A percentile compares a stretch with the other conserved stretches of the same genome.
These are phyloP conservation scores for Neopipo cinnamomea DNA, from an alignment of 2,113 vertebrate genomes.

Conservation along the genomic window DNA sequence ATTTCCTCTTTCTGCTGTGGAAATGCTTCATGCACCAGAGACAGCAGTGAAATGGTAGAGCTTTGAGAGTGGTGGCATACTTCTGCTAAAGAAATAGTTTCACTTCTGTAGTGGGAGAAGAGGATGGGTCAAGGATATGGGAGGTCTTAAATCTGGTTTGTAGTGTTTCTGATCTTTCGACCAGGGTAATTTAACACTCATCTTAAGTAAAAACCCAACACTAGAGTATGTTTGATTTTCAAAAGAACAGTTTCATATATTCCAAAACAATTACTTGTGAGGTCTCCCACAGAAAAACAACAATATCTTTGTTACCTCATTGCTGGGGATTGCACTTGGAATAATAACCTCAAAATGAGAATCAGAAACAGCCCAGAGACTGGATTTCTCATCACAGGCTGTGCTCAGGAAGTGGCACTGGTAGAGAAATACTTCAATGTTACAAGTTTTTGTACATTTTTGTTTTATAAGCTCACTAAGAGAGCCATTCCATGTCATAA, in stretches of 20 bases:
- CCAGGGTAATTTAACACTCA: not conserved
- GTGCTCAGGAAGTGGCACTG: not conserved
- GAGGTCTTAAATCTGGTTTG: not conserved
- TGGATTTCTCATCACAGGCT: not conserved
- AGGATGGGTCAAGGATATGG: not conserved
- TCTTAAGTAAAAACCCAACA: not conserved
- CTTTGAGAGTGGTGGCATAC: not conserved
- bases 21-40: not conserved
- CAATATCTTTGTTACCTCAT: not conserved
- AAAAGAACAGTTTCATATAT: not conserved
- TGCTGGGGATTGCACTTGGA: not conserved
- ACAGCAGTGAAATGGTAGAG: not conserved
- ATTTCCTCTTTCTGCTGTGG: not conserved
- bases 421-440: not conserved
- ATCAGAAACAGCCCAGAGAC: not conserved
- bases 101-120: not conserved
- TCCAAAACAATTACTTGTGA: not conserved
- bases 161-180: not conserved
- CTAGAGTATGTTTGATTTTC: not conserved
- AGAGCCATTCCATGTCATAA: not conserved
- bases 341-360: slow-evolving; percentile 3
- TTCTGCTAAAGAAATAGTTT: not conserved
- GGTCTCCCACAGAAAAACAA: not conserved
- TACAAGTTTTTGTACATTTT: not conserved
- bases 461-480: not conserved